A percentile compares a stretch with the other conserved stretches of the same genome.
Conservation (phyloP, 2,797 vertebrate species). For the Paratrypauchen microcephalus region DNA sequence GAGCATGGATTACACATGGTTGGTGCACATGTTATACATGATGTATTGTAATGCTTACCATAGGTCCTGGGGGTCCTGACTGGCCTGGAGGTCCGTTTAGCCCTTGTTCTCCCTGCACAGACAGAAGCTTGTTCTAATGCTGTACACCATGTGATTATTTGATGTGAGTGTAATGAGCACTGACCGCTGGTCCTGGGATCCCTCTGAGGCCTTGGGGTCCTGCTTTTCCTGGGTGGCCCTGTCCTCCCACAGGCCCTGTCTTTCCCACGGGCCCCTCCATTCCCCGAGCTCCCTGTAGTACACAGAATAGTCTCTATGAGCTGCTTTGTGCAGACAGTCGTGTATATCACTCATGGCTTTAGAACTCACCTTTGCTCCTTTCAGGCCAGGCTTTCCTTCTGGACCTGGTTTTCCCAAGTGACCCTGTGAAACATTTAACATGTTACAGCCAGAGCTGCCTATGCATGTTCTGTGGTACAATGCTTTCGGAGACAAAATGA, state of each 20-base stretch:
- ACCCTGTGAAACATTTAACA: conserved; percentile 58
- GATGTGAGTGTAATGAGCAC: conserved; percentile 43
- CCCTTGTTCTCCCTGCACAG: conserved; percentile 92
- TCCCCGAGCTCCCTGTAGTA: conserved; percentile 84
- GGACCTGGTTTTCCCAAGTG: conserved; percentile 77
- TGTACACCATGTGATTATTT: not conserved
- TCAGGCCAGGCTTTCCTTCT: conserved; percentile 70
- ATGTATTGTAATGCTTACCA: conserved; percentile 78
- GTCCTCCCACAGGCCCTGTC: conserved; percentile 89
- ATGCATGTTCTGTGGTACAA: not conserved
- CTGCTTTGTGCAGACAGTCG: not conserved
- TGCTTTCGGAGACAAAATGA: not conserved
- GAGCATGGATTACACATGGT: not conserved
- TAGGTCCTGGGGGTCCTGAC: conserved; percentile 91
- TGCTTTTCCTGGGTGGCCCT: conserved; percentile 88
- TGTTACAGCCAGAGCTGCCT: not conserved
- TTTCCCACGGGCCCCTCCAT: conserved; percentile 91
- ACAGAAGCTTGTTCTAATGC: not conserved
- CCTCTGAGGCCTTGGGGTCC: conserved; percentile 91
- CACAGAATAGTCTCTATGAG: not conserved
- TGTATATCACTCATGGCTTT: not conserved
- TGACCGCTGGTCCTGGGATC: conserved; percentile 92
- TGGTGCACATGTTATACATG: not conserved
- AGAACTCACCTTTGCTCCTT: conserved; percentile 72
- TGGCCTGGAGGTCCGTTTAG: conserved; percentile 91